phyloP scores from a whole-genome alignment of 2,113 vertebrate species.

The Puffinus mauretanicus region DNA sequence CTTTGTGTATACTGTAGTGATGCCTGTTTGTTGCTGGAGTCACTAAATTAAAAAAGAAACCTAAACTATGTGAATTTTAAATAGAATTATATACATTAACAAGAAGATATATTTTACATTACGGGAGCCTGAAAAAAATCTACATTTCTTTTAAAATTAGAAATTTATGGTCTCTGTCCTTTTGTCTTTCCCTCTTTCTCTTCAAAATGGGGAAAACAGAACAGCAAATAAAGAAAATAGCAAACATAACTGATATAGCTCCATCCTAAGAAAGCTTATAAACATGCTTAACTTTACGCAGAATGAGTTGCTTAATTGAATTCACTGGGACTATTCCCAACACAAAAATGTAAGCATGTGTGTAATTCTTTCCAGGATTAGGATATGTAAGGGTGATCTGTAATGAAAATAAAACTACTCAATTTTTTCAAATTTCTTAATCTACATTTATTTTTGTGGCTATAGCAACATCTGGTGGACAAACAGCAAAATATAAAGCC shows the following conservation, averaged over 20 bases:
- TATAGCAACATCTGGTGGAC: slow-evolving; percentile 70
- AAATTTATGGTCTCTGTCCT: neutral
- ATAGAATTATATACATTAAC: slow-evolving; percentile 5
- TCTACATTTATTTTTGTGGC: slow-evolving; percentile 6
- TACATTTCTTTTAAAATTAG: neutral
- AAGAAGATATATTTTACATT: neutral
- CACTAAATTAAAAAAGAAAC: neutral
- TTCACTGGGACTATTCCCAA: neutral
- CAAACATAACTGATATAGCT: neutral
- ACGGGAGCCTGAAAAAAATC: neutral
- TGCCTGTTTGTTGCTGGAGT: neutral
- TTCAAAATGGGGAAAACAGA: neutral
- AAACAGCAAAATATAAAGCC: neutral
- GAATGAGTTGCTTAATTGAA: neutral
- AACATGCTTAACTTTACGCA: neutral
- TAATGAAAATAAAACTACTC: neutral
- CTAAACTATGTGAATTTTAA: neutral
- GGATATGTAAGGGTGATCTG: neutral
- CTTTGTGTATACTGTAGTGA: neutral
- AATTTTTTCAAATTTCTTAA: neutral
- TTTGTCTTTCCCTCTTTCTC: neutral
- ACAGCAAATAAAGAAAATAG: neutral
- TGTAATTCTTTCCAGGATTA: neutral
- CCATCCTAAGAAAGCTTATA: neutral
- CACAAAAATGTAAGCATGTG: neutral